Percentiles rank a stretch among this genome's conserved stretches.
Conservation (phyloP, 2,113 vertebrate species). For the Cyanoramphus novaezelandiae region DNA sequence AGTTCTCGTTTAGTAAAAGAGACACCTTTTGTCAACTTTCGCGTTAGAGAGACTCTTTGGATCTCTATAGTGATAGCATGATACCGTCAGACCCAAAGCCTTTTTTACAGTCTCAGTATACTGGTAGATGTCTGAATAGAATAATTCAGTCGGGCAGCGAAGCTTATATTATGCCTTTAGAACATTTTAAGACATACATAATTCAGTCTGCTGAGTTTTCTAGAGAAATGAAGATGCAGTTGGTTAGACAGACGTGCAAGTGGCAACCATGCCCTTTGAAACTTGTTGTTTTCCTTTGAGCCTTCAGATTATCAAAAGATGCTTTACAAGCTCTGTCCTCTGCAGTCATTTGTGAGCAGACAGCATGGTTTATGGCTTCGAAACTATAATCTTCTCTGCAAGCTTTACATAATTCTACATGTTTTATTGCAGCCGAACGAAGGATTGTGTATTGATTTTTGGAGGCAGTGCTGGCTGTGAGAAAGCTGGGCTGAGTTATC, state of each 20-base stretch:
- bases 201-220: slow-evolving; percentile 48
- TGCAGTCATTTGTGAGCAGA: slow-evolving; percentile 17
- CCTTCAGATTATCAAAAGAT: slow-evolving; percentile 17
- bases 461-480: neutral
- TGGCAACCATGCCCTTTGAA: slow-evolving; percentile 26
- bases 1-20: neutral
- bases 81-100: neutral
- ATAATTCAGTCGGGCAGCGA: slow-evolving; percentile 55
- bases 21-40: neutral
- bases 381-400: slow-evolving; percentile 12
- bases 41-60: neutral
- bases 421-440: neutral
- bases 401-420: slow-evolving; percentile 24
- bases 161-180: slow-evolving; percentile 48
- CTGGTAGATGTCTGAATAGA: neutral
- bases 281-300: slow-evolving; percentile 34
- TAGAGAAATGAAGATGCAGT: neutral
- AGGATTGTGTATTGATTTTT: neutral
- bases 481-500: neutral
- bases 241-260: neutral
- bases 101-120: slow-evolving; percentile 3
- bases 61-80: neutral
- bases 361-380: neutral
- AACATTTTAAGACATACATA: slow-evolving; percentile 58
- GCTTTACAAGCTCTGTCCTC: neutral